Percentiles rank a stretch among this genome's conserved stretches.
Evolutionary conservation across 1,140 invertebrate genomes (phyloP).

Genomic region (Drosophila arawakana): DNA sequence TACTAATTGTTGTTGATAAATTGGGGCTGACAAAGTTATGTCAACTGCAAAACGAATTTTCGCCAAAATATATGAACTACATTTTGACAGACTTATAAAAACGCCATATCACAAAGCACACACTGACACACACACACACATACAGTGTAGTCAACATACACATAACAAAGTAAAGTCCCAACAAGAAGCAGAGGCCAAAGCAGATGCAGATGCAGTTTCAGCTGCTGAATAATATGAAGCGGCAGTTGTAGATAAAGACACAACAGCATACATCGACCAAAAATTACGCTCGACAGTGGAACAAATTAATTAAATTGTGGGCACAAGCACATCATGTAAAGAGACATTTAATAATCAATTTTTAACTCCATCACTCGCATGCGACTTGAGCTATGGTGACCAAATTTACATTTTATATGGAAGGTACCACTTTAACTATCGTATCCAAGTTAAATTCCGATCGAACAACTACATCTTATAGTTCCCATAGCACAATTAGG

Average conservation of each 20-base stretch:
- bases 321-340: not conserved
- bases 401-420: no score
- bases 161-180: conserved; percentile 55
- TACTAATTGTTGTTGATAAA: conserved; percentile 83
- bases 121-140: conserved; percentile 2
- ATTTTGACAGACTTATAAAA: conserved; percentile 81
- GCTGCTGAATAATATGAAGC: conserved; percentile 50
- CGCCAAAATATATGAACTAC: conserved; percentile 81
- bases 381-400: no score
- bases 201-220: conserved; percentile 48
- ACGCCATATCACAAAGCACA: conserved; percentile 53
- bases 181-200: conserved; percentile 51
- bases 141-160: conserved; percentile 9
- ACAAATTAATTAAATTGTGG: not conserved
- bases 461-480: no score
- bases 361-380: no score
- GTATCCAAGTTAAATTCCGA: no score
- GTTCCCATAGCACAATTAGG: no score
- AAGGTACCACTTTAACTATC: no score
- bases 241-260: conserved; percentile 58
- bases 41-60: conserved; percentile 83
- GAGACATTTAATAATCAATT: no score
- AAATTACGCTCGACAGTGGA: conserved; percentile 61
- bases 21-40: conserved; percentile 81
- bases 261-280: conserved; percentile 47